phyloP scores from a whole-genome alignment of 2,888 invertebrate genomes.

The Sphaerophoria taeniata region DNA sequence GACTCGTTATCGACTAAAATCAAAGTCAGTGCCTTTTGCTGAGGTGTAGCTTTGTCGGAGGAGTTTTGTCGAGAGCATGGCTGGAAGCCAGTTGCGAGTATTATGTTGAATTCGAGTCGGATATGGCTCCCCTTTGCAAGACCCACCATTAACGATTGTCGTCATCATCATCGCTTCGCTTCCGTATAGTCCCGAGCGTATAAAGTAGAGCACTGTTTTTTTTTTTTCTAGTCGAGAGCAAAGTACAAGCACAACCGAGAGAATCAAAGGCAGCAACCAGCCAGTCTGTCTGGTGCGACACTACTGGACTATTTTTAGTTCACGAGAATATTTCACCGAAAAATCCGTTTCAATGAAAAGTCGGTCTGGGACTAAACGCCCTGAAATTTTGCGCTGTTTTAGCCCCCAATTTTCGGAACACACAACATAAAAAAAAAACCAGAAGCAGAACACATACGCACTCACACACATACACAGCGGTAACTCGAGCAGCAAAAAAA shows the following conservation, averaged over 20 bases:
- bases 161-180: slow-evolving; percentile 21
- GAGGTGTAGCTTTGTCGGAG: slow-evolving; percentile 58
- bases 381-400: slow-evolving; percentile 72
- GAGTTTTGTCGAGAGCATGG: no score
- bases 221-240: slow-evolving; percentile 68
- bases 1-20: slow-evolving; percentile 74
- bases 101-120: slow-evolving; percentile 23
- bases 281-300: slow-evolving; percentile 74
- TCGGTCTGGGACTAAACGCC: slow-evolving; percentile 75
- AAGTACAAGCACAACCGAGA: slow-evolving; percentile 44
- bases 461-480: slow-evolving; percentile 21
- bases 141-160: not conserved
- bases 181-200: slow-evolving; percentile 10
- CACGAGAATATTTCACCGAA: slow-evolving; percentile 71
- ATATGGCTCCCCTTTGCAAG: slow-evolving; percentile 19
- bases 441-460: slow-evolving; percentile 57
- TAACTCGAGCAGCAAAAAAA: not conserved
- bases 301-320: slow-evolving; percentile 75
- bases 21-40: slow-evolving; percentile 73
- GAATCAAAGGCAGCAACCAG: slow-evolving; percentile 42
- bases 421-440: slow-evolving; percentile 46
- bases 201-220: slow-evolving; percentile 64
- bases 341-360: slow-evolving; percentile 74
- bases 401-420: slow-evolving; percentile 51
- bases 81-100: slow-evolving; percentile 36